These are phyloP conservation scores for Strongylocentrotus purpuratus DNA, from an alignment of 35 echinoderm and acorn worm species.

Conservation along the genomic window DNA sequence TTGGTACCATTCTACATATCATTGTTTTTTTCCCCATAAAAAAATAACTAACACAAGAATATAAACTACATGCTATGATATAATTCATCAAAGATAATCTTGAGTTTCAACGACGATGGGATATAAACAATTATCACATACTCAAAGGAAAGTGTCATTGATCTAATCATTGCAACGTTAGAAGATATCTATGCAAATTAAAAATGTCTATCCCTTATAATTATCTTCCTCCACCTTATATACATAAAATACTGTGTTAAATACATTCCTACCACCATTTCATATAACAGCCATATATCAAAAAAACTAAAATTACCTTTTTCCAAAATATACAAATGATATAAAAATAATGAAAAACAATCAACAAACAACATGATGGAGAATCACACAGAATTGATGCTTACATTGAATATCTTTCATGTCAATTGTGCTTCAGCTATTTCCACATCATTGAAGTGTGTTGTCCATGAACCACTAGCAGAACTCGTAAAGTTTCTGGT, in stretches of 20 bases:
- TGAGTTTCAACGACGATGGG: no score
- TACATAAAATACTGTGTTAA: neutral
- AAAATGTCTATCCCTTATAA: neutral
- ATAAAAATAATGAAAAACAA: neutral
- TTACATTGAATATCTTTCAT: neutral
- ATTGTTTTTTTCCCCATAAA: no score
- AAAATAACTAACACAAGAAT: no score
- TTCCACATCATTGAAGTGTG: no score
- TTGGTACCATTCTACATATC: no score
- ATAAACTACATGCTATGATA: no score
- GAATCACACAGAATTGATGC: constrained; percentile 3
- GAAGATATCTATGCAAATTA: neutral
- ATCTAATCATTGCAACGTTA: neutral
- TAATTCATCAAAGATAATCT: no score
- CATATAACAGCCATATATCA: neutral
- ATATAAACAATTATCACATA: no score
- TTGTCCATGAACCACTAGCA: neutral
- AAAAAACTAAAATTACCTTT: neutral
- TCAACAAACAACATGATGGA: neutral
- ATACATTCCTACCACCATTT: neutral
- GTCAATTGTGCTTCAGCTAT: neutral
- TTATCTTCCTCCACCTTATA: neutral
- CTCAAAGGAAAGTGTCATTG: no score
- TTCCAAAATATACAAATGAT: neutral
- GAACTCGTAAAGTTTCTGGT: neutral